Evolutionary conservation across 2,888 invertebrate genomes (phyloP).

Genomic region (Congeria kusceri): DNA sequence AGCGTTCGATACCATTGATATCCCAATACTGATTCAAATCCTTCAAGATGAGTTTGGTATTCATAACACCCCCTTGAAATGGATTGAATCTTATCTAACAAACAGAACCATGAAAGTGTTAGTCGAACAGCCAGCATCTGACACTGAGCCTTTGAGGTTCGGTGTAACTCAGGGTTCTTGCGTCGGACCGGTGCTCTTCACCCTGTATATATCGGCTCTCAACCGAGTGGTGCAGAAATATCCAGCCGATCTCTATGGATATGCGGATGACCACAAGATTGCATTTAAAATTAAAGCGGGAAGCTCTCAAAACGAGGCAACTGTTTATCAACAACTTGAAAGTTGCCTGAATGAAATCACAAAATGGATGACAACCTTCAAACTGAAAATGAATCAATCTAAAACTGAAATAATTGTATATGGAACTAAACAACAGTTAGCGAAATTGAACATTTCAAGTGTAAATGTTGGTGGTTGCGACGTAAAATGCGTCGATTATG

Average conservation of each 20-base stretch:
- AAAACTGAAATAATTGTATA: too few relatives aligned
- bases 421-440: too few relatives aligned
- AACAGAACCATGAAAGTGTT: background rate
- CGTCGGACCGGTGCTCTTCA: too few relatives aligned
- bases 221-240: background rate
- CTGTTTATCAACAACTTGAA: background rate
- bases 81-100: background rate
- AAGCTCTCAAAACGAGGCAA: background rate
- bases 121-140: background rate
- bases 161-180: too few relatives aligned
- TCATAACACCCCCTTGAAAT: background rate
- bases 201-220: too few relatives aligned
- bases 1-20: conserved; percentile 13
- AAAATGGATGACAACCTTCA: too few relatives aligned
- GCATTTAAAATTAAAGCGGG: background rate
- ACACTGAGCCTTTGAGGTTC: too few relatives aligned
- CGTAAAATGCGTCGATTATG: too few relatives aligned
- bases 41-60: conserved; percentile 16
- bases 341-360: background rate
- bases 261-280: conserved; percentile 1
- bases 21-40: conserved; percentile 10
- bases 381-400: too few relatives aligned
- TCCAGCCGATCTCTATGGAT: background rate
- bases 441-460: too few relatives aligned
- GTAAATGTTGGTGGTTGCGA: too few relatives aligned